A percentile compares a stretch with the other conserved stretches of the same genome.
These are phyloP conservation scores for Strix aluco DNA, from an alignment of 2,113 vertebrate genomes.

Conservation along the genomic window DNA sequence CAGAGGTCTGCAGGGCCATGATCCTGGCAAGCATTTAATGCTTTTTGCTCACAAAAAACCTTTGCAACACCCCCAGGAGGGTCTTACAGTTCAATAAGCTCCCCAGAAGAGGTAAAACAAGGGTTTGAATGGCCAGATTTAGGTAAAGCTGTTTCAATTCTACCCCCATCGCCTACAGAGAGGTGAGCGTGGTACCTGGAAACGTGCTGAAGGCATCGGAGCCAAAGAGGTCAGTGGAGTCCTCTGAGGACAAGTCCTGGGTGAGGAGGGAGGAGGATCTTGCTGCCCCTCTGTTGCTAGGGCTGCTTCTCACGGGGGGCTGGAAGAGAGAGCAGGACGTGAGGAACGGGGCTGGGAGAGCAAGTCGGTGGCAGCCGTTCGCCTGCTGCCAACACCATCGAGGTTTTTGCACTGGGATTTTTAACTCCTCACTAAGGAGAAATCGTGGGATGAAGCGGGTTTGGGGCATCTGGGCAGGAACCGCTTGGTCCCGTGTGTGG, in stretches of 20 bases:
- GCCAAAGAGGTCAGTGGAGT: slow-evolving; percentile 80
- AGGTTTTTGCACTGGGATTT: neutral
- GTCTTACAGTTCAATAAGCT: rapidly evolving
- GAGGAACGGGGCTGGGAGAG: rapidly evolving
- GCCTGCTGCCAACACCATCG: rapidly evolving
- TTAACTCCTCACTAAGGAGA: rapidly evolving
- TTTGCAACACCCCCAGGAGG: too few relatives aligned
- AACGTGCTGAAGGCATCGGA: slow-evolving; percentile 60
- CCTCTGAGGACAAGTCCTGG: slow-evolving; percentile 72
- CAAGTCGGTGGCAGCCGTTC: rapidly evolving
- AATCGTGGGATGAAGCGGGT: rapidly evolving
- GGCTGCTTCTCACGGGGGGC: slow-evolving; percentile 82
- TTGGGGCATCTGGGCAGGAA: neutral
- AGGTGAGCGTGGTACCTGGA: slow-evolving; percentile 67
- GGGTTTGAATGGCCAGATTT: rapidly evolving
- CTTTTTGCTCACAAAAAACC: neutral
- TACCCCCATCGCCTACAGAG: rapidly evolving
- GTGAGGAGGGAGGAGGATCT: slow-evolving; percentile 78
- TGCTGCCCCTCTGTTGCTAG: slow-evolving; percentile 58
- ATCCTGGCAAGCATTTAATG: neutral
- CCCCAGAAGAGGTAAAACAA: neutral
- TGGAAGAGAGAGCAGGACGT: slow-evolving; percentile 42
- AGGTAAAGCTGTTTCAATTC: rapidly evolving
- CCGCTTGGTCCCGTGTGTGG: rapidly evolving
- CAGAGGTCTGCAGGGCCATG: neutral